Evolutionary conservation across 1,140 invertebrate species (phyloP).

Genomic region (Drosophila pectinifera): DNA sequence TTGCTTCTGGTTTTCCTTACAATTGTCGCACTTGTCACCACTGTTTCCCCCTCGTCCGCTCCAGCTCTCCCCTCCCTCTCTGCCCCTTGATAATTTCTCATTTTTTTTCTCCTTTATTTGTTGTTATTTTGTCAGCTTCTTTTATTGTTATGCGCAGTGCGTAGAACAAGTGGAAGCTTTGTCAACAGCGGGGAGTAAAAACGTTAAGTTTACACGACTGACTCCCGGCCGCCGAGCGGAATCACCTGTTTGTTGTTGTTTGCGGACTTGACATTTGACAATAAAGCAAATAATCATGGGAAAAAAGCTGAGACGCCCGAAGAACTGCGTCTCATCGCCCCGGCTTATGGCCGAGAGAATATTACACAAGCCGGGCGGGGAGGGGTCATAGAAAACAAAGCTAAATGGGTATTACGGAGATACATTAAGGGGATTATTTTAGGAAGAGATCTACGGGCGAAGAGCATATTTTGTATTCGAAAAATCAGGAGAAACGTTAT

Average conservation of each 20-base stretch:
- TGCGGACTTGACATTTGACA: slow-evolving; percentile 81
- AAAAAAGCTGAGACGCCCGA: slow-evolving; percentile 67
- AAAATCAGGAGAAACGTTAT: too few relatives aligned
- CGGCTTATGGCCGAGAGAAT: slow-evolving; percentile 26
- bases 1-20: slow-evolving; percentile 60
- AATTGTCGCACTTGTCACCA: slow-evolving; percentile 77
- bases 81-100: slow-evolving; percentile 5
- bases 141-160: slow-evolving; percentile 79
- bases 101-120: slow-evolving; percentile 13
- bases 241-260: slow-evolving; percentile 68
- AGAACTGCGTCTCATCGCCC: slow-evolving; percentile 33
- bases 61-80: not conserved
- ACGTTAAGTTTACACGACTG: slow-evolving; percentile 79
- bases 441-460: not conserved
- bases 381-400: slow-evolving; percentile 14
- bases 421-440: slow-evolving; percentile 3
- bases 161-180: slow-evolving; percentile 84
- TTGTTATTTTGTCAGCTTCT: slow-evolving; percentile 58
- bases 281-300: slow-evolving; percentile 84
- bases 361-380: slow-evolving; percentile 6
- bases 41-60: slow-evolving; percentile 12
- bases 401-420: slow-evolving; percentile 11
- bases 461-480: not conserved
- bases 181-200: slow-evolving; percentile 66
- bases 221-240: slow-evolving; percentile 57